Percentiles rank a stretch among this genome's conserved stretches.
Conservation (phyloP, 2,797 vertebrate genomes). For the Callimico goeldii region DNA sequence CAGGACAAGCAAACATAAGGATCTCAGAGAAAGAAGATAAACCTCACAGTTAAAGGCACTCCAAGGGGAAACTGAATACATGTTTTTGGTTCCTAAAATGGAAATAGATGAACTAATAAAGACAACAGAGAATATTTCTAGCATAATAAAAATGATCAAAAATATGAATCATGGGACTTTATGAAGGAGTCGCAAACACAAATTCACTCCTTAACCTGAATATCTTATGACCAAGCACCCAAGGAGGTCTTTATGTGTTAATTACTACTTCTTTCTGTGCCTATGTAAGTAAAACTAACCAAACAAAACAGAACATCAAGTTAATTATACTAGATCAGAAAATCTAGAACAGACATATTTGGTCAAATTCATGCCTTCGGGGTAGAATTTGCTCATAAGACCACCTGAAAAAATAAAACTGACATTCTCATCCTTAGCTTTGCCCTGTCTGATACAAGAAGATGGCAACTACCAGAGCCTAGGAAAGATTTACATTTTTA, state of each 20-base stretch:
- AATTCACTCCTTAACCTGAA: neutral
- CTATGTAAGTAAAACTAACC: neutral
- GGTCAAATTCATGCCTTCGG: neutral
- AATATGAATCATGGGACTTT: neutral
- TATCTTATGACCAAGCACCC: neutral
- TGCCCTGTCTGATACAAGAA: neutral
- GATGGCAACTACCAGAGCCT: neutral
- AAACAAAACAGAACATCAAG: neutral
- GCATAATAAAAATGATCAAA: neutral
- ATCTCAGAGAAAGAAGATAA: neutral
- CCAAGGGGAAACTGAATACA: neutral
- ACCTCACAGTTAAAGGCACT: neutral
- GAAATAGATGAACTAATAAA: neutral
- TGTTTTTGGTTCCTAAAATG: neutral
- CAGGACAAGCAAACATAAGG: neutral
- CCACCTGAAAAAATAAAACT: slow-evolving; percentile 38
- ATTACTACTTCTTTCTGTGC: neutral
- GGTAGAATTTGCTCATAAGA: neutral
- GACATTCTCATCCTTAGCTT: slow-evolving; percentile 34
- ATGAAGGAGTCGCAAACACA: neutral
- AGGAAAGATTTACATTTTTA: slow-evolving; percentile 67
- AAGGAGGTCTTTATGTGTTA: neutral
- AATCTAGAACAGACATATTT: neutral
- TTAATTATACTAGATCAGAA: slow-evolving; percentile 29
- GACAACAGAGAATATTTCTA: neutral